These are phyloP conservation scores for Epistrophella euchroma DNA, from an alignment of 2,888 invertebrate species.

Conservation along the genomic window DNA sequence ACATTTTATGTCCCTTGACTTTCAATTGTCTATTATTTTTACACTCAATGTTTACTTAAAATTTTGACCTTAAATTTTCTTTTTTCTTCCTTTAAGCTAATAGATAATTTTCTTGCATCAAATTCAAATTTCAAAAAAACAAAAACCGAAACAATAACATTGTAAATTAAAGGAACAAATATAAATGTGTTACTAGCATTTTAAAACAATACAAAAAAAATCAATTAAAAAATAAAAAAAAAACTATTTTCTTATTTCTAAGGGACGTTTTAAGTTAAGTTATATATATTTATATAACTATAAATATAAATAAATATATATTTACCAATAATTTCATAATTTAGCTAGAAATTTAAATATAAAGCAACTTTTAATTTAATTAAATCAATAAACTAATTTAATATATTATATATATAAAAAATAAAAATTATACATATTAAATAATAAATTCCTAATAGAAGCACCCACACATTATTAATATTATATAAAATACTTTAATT, in stretches of 20 bases:
- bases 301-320: conserved; percentile 43
- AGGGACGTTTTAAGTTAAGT: conserved; percentile 62
- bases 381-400: conserved; percentile 74
- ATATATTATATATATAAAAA: conserved; percentile 68
- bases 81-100: neutral
- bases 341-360: conserved; percentile 70
- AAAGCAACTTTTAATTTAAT: conserved; percentile 62
- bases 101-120: conserved; percentile 39
- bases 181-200: conserved; percentile 75
- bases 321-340: conserved; percentile 62
- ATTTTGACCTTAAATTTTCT: conserved; percentile 7
- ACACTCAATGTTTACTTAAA: conserved; percentile 3
- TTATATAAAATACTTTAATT: conserved; percentile 77
- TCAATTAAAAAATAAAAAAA: conserved; percentile 8
- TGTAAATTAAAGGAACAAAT: conserved; percentile 50
- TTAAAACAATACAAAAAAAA: conserved; percentile 52
- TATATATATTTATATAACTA: conserved; percentile 32
- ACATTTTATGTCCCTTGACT: conserved; percentile 14
- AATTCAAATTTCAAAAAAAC: conserved; percentile 22
- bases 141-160: conserved; percentile 35
- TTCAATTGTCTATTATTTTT: conserved; percentile 31
- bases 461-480: conserved; percentile 78
- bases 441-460: conserved; percentile 71
- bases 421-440: conserved; percentile 54
- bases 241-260: conserved; percentile 56